Base-by-base conservation (phyloP, 23 tunicate species). In the Corella eumyota region DNA sequence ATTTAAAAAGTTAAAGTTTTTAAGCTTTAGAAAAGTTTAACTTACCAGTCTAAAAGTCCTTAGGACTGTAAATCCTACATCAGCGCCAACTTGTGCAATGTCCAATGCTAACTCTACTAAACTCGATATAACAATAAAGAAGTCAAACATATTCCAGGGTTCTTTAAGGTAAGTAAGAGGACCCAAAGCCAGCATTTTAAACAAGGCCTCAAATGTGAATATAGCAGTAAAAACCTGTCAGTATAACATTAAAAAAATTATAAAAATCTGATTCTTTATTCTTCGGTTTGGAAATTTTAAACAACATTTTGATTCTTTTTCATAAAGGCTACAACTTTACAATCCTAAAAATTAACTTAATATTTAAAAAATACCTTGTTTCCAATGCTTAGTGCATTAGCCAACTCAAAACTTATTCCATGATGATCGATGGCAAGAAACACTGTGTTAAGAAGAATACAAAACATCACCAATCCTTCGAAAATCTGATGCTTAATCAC, bases 91-190 rank as follows among this genome's bases (percentile, higher is more conserved):
- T 13, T 58, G 33, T 13, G 46, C 25, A 1, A 65, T 9, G n/a
- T 19, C 25, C 36, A 77, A 19, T 34, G 35, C 31, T 7, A 86
- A 34, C 52, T 81, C 81, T 13, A 90, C 47, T 21, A 90, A 36
- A 52, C 84, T 74, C 50, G 81, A 81, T 33, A 81, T 40, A 36
- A 90, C 98, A 25, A 90, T 90, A 45, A 70, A 26, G 49, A 90
- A 90, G 53, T 90, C 98, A 65, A 90, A 90, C n/a, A 68, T 45
- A 35, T 90, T 90, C 98, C 98, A 90, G 30, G 66, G 83, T 35
- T 81, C 71, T 32, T 54, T 46, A 2, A 71, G 33, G 58, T 90
- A 90, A 4, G 46, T 56, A 11, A 65, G 32, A 30, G 76, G 73
- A 2, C 84, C 83, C 73, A 81, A 30, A 4, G 86, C 92, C 17